These are phyloP conservation scores for Myrmophylax atrothorax DNA, from an alignment of 2,113 vertebrate genomes.

Conservation along the genomic window DNA sequence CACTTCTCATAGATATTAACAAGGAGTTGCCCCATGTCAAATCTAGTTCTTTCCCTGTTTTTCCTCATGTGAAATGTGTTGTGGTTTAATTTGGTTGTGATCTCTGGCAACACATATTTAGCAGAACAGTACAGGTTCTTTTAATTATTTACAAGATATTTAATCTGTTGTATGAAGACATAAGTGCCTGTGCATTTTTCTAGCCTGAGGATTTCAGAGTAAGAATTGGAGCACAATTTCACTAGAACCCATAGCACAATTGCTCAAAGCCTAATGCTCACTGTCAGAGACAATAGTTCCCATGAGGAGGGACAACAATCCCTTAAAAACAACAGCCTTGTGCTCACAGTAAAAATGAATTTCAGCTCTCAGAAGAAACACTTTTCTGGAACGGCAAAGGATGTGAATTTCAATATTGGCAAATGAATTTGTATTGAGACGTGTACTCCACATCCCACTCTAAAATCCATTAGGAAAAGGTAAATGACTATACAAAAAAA, in stretches of 20 bases:
- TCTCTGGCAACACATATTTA: not conserved
- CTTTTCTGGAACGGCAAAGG: not conserved
- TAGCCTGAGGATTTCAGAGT: not conserved
- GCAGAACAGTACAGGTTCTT: not conserved
- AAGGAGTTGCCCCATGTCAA: not conserved
- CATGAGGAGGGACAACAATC: not conserved
- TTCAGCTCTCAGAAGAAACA: constrained; percentile 18
- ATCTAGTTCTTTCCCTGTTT: not conserved
- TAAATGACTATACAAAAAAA: not conserved
- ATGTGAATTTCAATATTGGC: constrained; percentile 18
- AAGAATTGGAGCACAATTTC: not conserved
- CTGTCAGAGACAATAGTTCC: constrained; percentile 23
- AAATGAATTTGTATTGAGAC: constrained; percentile 20
- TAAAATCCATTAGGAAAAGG: constrained; percentile 14
- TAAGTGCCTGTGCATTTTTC: not conserved
- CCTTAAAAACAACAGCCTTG: constrained; percentile 13
- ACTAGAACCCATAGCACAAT: not conserved
- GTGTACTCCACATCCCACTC: not conserved
- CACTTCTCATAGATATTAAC: not conserved
- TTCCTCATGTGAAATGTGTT: not conserved
- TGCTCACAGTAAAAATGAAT: constrained; percentile 23
- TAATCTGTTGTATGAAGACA: not conserved
- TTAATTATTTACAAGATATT: not conserved
- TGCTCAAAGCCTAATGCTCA: constrained; percentile 22
- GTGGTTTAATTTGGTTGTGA: not conserved